Evolutionary conservation across 2,113 vertebrate species (phyloP).

Genomic region (Apus apus): DNA sequence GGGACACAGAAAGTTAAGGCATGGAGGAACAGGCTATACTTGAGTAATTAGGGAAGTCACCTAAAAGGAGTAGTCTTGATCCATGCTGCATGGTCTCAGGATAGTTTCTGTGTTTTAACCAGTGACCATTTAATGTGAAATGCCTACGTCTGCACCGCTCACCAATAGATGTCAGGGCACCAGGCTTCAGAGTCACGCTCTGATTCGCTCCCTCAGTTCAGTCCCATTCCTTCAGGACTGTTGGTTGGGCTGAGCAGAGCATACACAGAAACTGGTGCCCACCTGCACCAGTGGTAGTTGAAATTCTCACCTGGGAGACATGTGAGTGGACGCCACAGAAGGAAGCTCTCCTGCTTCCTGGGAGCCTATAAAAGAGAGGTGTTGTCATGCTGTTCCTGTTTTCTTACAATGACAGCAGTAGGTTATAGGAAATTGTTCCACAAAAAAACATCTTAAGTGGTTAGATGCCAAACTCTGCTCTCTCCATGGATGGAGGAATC

Average conservation of each 20-base stretch:
- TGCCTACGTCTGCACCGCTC: not conserved
- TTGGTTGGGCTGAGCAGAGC: not conserved
- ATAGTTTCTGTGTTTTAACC: not conserved
- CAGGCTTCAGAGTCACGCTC: not conserved
- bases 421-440: not conserved
- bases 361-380: not conserved
- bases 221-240: rapidly evolving
- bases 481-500: not conserved
- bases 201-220: not conserved
- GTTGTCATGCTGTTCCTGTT: not conserved
- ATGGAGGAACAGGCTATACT: not conserved
- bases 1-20: not conserved
- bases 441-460: not conserved
- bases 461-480: not conserved
- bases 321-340: rapidly evolving
- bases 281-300: not conserved
- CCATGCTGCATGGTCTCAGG: not conserved
- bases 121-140: not conserved
- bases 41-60: not conserved
- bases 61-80: not conserved
- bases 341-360: not conserved
- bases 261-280: rapidly evolving
- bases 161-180: not conserved
- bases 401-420: not conserved
- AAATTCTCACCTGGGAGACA: not conserved